phyloP scores from a whole-genome alignment of 2,797 vertebrate species.

The Danio tinwini region DNA sequence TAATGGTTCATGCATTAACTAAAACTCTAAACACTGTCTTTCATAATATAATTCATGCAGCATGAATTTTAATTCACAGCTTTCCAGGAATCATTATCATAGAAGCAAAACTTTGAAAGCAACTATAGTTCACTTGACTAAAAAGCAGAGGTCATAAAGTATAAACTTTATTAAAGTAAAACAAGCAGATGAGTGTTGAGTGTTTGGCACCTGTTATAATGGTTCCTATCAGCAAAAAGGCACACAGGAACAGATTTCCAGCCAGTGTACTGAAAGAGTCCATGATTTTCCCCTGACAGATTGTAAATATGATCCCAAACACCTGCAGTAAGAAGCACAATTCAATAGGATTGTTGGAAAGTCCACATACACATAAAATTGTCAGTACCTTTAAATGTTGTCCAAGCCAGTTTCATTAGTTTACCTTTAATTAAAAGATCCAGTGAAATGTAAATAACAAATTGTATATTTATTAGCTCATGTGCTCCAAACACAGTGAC shows the following conservation, averaged over 20 bases:
- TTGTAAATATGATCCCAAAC: slow-evolving; percentile 95
- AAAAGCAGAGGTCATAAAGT: not conserved
- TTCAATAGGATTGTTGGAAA: not conserved
- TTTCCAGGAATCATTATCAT: slow-evolving; percentile 16
- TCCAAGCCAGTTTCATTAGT: too few relatives aligned
- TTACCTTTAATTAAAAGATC: too few relatives aligned
- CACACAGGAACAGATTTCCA: slow-evolving; percentile 90
- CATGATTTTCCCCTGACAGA: slow-evolving; percentile 89
- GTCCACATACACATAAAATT: not conserved
- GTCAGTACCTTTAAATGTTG: too few relatives aligned
- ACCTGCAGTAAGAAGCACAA: slow-evolving; percentile 74
- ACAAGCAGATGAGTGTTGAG: not conserved
- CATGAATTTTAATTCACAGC: slow-evolving; percentile 23
- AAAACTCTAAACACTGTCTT: not conserved
- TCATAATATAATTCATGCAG: slow-evolving; percentile 1
- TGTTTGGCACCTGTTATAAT: slow-evolving; percentile 81
- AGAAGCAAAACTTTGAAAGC: not conserved
- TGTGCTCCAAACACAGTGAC: too few relatives aligned
- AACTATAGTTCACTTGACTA: not conserved
- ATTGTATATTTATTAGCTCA: too few relatives aligned
- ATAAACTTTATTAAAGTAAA: not conserved
- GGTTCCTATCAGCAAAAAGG: slow-evolving; percentile 85
- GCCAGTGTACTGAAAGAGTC: slow-evolving; percentile 80
- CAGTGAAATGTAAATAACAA: too few relatives aligned
- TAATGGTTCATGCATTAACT: slow-evolving; percentile 36